Evolutionary conservation across 1,140 invertebrate species (phyloP).

Genomic region (Schlechtendalia chinensis): DNA sequence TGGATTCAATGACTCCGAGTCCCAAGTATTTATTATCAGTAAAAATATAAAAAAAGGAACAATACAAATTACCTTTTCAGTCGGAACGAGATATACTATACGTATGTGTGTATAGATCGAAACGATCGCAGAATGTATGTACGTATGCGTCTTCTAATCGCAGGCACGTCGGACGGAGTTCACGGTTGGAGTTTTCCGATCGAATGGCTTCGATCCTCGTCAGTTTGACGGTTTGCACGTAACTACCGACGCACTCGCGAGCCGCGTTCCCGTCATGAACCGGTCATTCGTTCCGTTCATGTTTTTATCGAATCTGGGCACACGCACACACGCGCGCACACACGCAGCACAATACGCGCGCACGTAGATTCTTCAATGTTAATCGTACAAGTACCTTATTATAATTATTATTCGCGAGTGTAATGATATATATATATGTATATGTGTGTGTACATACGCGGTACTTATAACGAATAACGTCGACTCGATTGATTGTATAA

Average conservation of each 20-base stretch:
- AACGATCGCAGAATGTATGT: background rate
- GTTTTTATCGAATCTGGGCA: slow-evolving; percentile 29
- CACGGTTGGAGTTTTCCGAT: background rate
- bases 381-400: slow-evolving; percentile 18
- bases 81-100: too few species aligned
- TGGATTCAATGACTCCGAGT: too few species aligned
- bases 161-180: background rate
- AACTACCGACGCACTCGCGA: background rate
- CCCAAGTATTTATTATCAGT: too few species aligned
- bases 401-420: too few species aligned
- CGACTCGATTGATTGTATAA: too few species aligned
- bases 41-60: too few species aligned
- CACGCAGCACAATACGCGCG: too few species aligned
- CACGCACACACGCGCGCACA: background rate
- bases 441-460: too few species aligned
- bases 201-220: background rate
- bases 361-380: background rate
- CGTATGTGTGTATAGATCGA: background rate
- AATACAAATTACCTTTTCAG: too few species aligned
- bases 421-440: too few species aligned
- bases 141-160: too few species aligned
- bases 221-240: slow-evolving; percentile 7
- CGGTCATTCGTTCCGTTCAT: slow-evolving; percentile 29
- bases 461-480: too few species aligned
- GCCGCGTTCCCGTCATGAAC: background rate